Evolutionary conservation across 92 coral and sea anemone species (phyloP), one percentile per base, ranked within the genome.

Genomic region (Porites rus): DNA sequence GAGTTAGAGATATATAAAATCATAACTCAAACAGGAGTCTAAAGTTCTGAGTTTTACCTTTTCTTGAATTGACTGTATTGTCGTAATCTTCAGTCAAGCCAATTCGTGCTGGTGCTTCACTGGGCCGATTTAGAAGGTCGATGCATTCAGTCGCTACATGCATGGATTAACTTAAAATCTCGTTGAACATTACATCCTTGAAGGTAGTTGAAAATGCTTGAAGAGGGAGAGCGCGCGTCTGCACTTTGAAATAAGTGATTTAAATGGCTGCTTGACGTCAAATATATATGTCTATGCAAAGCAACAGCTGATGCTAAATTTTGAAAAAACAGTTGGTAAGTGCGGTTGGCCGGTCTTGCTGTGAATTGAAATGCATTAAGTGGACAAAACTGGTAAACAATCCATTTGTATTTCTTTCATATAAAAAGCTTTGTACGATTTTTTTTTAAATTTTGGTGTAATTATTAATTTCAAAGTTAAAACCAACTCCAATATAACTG

Each of bases 341-440:
- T 59, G 80, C 52, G 80, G 80, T 76, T 58, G 25, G 22, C 24
- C 65, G 9, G 19, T 8, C 65, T 58, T 56, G 79, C 66, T 75
- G 79, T n/a, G 65, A 75, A 8, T 14, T 1, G 17, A 59, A 13
- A 67, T 28, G 7, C 46, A 52, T 22, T 76, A 4, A 31, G 5
- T 60, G 22, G 52, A 59, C 80, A 76, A 76, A 51, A 76, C 53
- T 18, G 68, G 68, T 25, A 56, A 56, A 52, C 68, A 25, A 24
- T 4, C 78, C 56, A 22, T 60, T 16, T 9, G 25, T 22, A 14
- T 22, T 10, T 21, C 56, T 76, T 76, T 18, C 67, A 76, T 60
- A 58, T 24, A 76, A 38, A 72, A 72, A 12, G n/a, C 14, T 17
- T 20, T 58, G 22, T 22, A 76, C 80, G 59, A 24, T 59, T 76